A percentile compares a stretch with the other conserved stretches of the same genome.
These are phyloP conservation scores for Lithophane socia DNA, from an alignment of 2,888 invertebrate genomes.

Conservation along the genomic window DNA sequence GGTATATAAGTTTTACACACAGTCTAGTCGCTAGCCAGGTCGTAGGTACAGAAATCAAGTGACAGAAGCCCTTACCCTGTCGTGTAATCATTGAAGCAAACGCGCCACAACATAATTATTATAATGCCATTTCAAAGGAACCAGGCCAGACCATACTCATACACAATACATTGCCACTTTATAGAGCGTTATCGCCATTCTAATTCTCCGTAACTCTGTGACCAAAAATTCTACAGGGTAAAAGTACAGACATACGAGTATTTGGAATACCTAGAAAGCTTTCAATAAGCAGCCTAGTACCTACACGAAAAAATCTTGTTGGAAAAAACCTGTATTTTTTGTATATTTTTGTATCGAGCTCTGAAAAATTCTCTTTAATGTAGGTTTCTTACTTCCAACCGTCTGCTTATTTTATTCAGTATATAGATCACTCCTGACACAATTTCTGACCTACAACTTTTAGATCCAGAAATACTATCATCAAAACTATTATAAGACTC, in stretches of 20 bases:
- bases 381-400: neutral
- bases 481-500: neutral
- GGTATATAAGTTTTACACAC: neutral
- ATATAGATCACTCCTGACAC: neutral
- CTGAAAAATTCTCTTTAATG: neutral
- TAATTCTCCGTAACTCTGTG: neutral
- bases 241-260: no score
- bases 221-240: neutral
- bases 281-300: neutral
- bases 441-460: neutral
- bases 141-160: neutral
- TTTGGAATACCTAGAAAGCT: neutral
- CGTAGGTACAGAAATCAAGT: neutral
- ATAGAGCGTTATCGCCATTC: neutral
- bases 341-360: no score
- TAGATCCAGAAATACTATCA: neutral
- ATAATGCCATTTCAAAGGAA: neutral
- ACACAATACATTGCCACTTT: neutral
- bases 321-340: neutral
- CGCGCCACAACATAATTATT: neutral
- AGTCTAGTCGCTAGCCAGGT: neutral
- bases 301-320: no score
- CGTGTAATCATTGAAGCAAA: neutral
- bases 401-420: neutral
- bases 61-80: neutral